These are phyloP conservation scores for Platycheirus albimanus DNA, from an alignment of 2,888 invertebrate species.

Conservation along the genomic window DNA sequence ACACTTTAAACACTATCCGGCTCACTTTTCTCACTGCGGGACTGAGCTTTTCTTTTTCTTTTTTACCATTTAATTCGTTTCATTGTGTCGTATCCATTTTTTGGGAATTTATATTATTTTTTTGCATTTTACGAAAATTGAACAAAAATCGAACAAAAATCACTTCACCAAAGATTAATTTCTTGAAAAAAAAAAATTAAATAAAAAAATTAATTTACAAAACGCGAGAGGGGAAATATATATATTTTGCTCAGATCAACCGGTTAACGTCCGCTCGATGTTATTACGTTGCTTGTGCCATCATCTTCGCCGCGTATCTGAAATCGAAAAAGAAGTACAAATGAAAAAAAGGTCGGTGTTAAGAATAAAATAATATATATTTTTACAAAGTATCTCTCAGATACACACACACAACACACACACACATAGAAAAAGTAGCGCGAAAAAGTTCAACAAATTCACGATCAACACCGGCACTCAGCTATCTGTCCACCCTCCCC, in stretches of 20 bases:
- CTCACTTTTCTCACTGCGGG: constrained; percentile 54
- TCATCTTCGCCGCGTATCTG: constrained; percentile 72
- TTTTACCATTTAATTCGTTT: constrained; percentile 57
- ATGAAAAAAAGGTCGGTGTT: constrained; percentile 63
- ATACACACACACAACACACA: constrained; percentile 12
- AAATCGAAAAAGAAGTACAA: constrained; percentile 67
- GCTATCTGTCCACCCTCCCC: constrained; percentile 24
- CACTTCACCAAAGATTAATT: too few relatives aligned
- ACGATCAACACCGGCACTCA: constrained; percentile 63
- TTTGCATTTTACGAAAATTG: constrained; percentile 25
- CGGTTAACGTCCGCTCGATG: constrained; percentile 69
- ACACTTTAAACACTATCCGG: constrained; percentile 61
- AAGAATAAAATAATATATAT: constrained; percentile 54
- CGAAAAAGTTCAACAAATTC: constrained; percentile 71
- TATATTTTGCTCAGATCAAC: constrained; percentile 46
- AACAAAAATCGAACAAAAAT: not conserved
- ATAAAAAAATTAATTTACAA: not conserved
- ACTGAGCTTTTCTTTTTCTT: constrained; percentile 51
- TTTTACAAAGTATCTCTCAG: constrained; percentile 29
- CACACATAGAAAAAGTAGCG: constrained; percentile 11
- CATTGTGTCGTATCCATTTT: constrained; percentile 44
- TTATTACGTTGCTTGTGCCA: constrained; percentile 67
- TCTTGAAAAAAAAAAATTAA: too few relatives aligned
- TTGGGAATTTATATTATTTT: constrained; percentile 41
- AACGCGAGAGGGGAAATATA: not conserved